These are phyloP conservation scores for Scopus umbretta DNA, from an alignment of 2,113 vertebrate genomes.

Conservation along the genomic window DNA sequence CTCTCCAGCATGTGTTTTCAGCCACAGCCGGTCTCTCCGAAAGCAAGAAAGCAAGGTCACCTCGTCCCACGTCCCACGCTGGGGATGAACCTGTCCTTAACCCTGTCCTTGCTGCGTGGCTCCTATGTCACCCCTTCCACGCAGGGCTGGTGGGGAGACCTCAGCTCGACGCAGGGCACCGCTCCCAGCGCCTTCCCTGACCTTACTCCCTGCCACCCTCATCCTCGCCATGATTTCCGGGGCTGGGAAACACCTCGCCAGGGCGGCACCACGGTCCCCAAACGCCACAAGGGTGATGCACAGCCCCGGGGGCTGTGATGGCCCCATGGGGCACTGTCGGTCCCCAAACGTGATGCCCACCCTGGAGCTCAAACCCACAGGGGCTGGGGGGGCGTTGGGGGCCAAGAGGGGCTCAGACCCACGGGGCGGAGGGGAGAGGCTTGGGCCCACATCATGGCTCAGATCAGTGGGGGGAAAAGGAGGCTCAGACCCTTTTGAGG, in stretches of 20 bases:
- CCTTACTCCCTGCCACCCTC: not conserved
- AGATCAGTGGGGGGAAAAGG: not conserved
- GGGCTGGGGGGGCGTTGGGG: rapidly evolving
- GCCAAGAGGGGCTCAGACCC: rapidly evolving
- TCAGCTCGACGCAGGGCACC: not conserved
- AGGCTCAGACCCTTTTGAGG: not conserved
- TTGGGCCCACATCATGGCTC: too few species aligned
- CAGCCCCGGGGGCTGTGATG: rapidly evolving
- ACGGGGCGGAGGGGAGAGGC: not conserved
- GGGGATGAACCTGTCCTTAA: not conserved
- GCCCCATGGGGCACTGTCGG: not conserved
- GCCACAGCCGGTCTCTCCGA: not conserved
- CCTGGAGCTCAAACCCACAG: not conserved
- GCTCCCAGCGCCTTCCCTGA: rapidly evolving
- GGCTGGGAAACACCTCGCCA: not conserved
- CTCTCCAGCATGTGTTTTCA: not conserved
- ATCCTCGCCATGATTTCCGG: not conserved
- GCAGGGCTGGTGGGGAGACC: rapidly evolving
- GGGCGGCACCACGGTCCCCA: not conserved
- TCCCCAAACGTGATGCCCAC: not conserved
- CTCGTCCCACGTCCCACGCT: rapidly evolving
- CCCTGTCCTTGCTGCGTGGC: not conserved
- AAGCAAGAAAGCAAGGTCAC: constrained; percentile 11
- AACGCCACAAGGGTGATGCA: not conserved
- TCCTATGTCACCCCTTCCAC: not conserved